These are phyloP conservation scores for Cavia aperea DNA, from an alignment of 2,113 vertebrate genomes.

Conservation along the genomic window DNA sequence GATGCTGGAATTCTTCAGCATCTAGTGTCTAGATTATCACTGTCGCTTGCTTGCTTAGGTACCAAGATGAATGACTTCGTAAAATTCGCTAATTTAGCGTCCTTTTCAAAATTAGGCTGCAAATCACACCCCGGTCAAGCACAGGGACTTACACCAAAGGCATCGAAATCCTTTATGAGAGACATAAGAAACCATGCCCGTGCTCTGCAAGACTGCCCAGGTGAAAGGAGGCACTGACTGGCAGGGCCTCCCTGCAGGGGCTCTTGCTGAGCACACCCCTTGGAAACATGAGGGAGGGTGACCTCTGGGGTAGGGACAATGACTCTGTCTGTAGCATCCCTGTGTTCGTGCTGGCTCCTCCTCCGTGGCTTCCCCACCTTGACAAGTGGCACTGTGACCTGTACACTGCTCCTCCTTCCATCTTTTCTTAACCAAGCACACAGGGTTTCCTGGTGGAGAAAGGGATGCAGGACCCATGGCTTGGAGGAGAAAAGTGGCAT, in stretches of 20 bases:
- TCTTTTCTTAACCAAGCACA: neutral
- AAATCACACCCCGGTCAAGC: neutral
- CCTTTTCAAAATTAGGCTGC: neutral
- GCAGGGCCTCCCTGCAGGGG: no score
- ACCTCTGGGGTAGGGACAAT: neutral
- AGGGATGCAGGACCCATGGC: neutral
- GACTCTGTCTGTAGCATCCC: neutral
- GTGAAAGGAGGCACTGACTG: no score
- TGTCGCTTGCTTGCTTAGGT: neutral
- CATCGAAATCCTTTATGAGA: neutral
- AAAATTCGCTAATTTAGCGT: neutral
- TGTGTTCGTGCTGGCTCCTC: neutral
- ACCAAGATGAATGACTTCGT: conserved; percentile 15
- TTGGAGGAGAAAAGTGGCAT: neutral
- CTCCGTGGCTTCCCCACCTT: neutral
- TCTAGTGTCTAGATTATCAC: neutral
- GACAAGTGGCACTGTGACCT: neutral
- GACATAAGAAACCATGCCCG: no score
- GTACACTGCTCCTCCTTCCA: rapidly evolving
- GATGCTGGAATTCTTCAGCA: neutral
- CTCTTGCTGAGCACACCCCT: neutral
- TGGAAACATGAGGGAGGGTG: neutral
- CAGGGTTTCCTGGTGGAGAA: neutral
- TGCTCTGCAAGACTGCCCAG: no score
- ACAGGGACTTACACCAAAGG: neutral